Evolutionary conservation across 2,888 invertebrate genomes (phyloP), one percentile per base, ranked within the genome.

Genomic region (Mythimna pallens): DNA sequence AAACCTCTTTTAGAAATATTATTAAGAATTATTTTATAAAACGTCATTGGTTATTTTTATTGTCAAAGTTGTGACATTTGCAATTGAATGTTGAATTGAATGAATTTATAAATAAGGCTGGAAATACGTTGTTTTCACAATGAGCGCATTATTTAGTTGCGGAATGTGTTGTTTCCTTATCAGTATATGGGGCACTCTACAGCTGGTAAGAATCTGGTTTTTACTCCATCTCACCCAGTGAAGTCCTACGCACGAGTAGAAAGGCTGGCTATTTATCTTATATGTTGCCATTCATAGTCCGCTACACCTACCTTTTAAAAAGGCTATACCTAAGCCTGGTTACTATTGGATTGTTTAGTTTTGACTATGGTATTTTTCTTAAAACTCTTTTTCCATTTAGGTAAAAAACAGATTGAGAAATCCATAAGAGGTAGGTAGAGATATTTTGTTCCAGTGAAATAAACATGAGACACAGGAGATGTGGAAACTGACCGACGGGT

Each of bases 161-260:
- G 92, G 92, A 17, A 7, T 89, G 25, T 91, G 90, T 70, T 93
- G 92, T 68, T 80, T 89, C 71, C 63, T 91, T 10, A 72, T 93
- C 52, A 94, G 94, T 75, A 54, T 88, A 64, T 94, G 94, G 94
- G 94, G 88, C n/a, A 70, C 91, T 47, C 0, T 94, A 57, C 94
- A 95, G 85, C 80, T 95, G 91, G 94, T 94, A 89, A 86, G 57
- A 57, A 64, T 36, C 66, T 9, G 7, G 25, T 17, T 63, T 36
- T 63, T 57, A 59, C 30, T 40, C 17, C 22, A 4, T 34, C 3
- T 20, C n/a, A 36, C 8, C 10, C 12, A 61, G 1, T 6, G 34
- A 14, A 52, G 10, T 25, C 25, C 3, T 50, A 14, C n/a, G 20
- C 34, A 2, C 55, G 9, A 55, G 43, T 5, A 47, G 14, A 47